Percentiles rank a stretch among this genome's conserved stretches.
These are phyloP conservation scores for Magallana nippona DNA, from an alignment of 2,888 invertebrate species.

Conservation along the genomic window DNA sequence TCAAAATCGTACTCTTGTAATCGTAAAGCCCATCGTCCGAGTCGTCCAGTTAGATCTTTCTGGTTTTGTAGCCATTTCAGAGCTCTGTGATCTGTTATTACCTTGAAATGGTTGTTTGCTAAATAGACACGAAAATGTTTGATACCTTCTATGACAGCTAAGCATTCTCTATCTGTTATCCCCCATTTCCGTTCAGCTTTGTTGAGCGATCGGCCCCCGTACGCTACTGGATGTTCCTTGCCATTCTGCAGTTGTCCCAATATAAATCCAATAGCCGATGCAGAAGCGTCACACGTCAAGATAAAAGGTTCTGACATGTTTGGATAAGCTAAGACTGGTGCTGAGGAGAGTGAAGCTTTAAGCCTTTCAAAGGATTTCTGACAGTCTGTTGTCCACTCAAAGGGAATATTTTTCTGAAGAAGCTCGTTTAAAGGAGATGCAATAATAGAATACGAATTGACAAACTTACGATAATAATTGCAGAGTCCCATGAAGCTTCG, in stretches of 20 bases:
- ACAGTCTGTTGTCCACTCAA: constrained; percentile 49
- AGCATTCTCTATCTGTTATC: constrained; percentile 54
- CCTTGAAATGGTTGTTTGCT: constrained; percentile 50
- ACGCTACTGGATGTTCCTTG: constrained; percentile 50
- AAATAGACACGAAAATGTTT: constrained; percentile 54
- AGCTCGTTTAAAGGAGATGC: constrained; percentile 51
- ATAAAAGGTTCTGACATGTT: constrained; percentile 50
- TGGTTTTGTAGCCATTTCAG: constrained; percentile 53
- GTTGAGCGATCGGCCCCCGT: constrained; percentile 54
- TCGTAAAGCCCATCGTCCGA: constrained; percentile 53
- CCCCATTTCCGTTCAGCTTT: constrained; percentile 50
- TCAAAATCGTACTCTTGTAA: constrained; percentile 53
- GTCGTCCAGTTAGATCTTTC: constrained; percentile 39
- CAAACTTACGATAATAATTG: constrained; percentile 56
- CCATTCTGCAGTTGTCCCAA: constrained; percentile 52
- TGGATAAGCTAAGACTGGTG: constrained; percentile 54
- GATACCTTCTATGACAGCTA: constrained; percentile 54
- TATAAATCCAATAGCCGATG: constrained; percentile 50
- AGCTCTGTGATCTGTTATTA: constrained; percentile 57
- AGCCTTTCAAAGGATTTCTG: constrained; percentile 55
- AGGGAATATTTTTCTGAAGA: constrained; percentile 35
- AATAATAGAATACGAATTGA: constrained; percentile 48
- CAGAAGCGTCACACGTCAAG: constrained; percentile 54
- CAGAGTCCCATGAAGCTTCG: constrained; percentile 53
- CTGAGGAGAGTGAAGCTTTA: constrained; percentile 57